Evolutionary conservation across 2,113 vertebrate genomes (phyloP), one percentile per base, ranked within the genome.

Genomic region (Jaculus jaculus): DNA sequence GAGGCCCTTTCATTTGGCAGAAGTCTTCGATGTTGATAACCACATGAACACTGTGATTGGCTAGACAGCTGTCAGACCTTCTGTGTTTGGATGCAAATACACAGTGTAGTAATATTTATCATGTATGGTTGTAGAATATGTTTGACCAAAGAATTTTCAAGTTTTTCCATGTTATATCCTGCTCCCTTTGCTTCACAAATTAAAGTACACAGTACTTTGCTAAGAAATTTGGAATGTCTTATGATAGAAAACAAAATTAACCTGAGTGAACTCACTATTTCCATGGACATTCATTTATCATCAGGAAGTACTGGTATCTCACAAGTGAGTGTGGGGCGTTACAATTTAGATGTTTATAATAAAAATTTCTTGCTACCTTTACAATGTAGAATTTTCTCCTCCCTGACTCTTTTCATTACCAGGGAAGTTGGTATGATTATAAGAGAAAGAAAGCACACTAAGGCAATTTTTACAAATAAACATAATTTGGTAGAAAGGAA

Each of bases 401-500:
- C 24, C 66, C n/a, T 10, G 88, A 21, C 32, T 12, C 12, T 81
- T 92, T 92, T 24, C 6, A 54, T 83, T 88, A 92, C 39, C 7
- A 77, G 18, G 24, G 13, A 51, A 37, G 7, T 87, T 47, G 32
- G 34, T 92, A 4, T 71, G 24, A 18, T 87, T 77, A 54, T 72
- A 8, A 66, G 60, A 92, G 77, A 71, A 66, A 77, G 42, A n/a
- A 92, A 92, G 54, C 32, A 87, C 72, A 39, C 34, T 21, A 90
- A 2, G 47, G 5, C 34, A 66, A 78, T 80, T 75, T 69, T n/a
- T n/a, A 32, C 63, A 87, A 60, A 74, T 60, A 51, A 16, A 8
- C 3, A 26, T 83, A 37, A 82, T 89, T 92, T 95, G 13, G 12
- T 91, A 6, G 77, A 77, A 89, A 82, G 74, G 58, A 30, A 85